phyloP scores from a whole-genome alignment of 2,113 vertebrate genomes.

The Phalacrocorax aristotelis region DNA sequence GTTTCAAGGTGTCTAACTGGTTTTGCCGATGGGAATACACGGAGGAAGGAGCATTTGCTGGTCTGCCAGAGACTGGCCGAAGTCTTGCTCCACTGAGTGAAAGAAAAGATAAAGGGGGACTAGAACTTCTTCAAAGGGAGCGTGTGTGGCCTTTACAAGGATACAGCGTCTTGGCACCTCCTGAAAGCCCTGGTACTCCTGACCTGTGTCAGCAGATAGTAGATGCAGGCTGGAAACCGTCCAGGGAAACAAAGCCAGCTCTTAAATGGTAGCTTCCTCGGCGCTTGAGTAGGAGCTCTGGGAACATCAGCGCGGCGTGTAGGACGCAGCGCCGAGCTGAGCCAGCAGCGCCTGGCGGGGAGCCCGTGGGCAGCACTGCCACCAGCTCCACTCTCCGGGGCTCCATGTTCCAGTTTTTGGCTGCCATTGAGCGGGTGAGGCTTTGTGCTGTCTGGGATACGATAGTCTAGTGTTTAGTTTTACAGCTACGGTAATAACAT shows the following conservation, averaged over 20 bases:
- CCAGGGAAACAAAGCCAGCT: neutral
- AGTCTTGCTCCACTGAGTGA: neutral
- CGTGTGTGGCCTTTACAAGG: neutral
- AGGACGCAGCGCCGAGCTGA: neutral
- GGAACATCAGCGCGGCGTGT: neutral
- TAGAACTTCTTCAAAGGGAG: neutral
- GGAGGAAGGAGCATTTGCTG: neutral
- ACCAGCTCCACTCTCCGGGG: accelerated
- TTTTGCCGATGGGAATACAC: accelerated
- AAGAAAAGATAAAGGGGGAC: neutral
- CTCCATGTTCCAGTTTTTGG: neutral
- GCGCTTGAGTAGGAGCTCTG: neutral
- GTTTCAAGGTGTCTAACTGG: neutral
- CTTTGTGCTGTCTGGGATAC: neutral
- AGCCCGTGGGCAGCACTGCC: neutral
- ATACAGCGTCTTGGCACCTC: neutral
- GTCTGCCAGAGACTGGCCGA: neutral
- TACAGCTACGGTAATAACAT: neutral
- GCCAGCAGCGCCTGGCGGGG: neutral
- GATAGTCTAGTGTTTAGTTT: neutral
- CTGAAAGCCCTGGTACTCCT: neutral
- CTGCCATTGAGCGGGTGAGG: neutral
- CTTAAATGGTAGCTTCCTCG: neutral
- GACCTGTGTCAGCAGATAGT: neutral
- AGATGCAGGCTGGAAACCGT: neutral